Evolutionary conservation across 2,797 vertebrate species (phyloP).

Genomic region (Crax fasciolata): DNA sequence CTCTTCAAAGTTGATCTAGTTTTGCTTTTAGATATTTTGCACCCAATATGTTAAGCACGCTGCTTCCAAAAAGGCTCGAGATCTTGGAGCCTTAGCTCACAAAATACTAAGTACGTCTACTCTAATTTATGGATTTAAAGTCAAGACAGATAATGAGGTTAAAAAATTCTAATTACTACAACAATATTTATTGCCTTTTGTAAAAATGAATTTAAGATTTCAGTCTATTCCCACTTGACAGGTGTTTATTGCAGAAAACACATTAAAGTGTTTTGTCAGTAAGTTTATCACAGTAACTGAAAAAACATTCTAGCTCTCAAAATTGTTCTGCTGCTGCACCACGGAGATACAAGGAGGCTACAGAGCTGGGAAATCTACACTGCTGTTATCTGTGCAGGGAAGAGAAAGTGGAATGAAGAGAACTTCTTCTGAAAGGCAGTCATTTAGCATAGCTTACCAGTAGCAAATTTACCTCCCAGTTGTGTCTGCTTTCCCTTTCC

Average conservation of each 20-base stretch:
- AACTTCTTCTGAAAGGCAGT: background rate
- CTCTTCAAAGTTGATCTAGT: background rate
- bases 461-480: background rate
- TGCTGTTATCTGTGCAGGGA: background rate
- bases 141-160: background rate
- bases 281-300: background rate
- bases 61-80: slow-evolving; percentile 17
- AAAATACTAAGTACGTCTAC: background rate
- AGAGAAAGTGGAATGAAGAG: background rate
- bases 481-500: background rate
- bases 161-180: background rate
- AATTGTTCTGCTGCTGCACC: background rate
- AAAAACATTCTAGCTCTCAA: background rate
- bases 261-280: background rate
- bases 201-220: background rate
- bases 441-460: background rate
- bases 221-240: background rate
- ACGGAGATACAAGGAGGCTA: background rate
- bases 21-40: background rate
- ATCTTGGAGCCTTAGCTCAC: background rate
- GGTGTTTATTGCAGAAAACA: background rate
- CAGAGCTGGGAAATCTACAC: background rate
- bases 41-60: background rate
- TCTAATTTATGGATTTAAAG: slow-evolving; percentile 17
- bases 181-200: background rate